phyloP scores from a whole-genome alignment of 2,113 vertebrate genomes.

The Acrocephalus kingi region DNA sequence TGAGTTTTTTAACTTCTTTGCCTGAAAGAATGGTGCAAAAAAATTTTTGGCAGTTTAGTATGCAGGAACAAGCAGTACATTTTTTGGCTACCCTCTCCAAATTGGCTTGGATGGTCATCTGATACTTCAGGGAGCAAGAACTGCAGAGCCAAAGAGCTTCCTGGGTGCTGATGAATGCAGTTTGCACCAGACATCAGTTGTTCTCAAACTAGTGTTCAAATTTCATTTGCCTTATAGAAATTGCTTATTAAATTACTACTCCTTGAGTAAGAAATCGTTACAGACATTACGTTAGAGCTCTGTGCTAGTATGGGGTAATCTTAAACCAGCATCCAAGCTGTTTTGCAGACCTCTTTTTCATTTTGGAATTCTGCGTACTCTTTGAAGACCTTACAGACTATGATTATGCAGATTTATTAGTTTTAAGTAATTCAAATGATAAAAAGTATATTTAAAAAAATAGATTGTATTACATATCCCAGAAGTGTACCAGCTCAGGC shows the following conservation, averaged over 20 bases:
- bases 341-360: not conserved
- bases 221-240: conserved; percentile 5
- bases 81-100: not conserved
- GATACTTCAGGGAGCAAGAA: not conserved
- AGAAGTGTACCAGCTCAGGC: not conserved
- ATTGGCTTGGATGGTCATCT: not conserved
- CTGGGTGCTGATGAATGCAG: not conserved
- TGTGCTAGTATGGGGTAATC: not conserved
- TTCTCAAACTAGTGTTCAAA: not conserved
- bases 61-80: not conserved
- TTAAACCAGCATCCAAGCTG: not conserved
- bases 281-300: not conserved
- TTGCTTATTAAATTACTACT: not conserved
- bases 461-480: not conserved
- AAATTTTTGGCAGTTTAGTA: not conserved
- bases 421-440: not conserved
- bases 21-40: not conserved
- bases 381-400: not conserved
- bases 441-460: not conserved
- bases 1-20: not conserved
- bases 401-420: not conserved
- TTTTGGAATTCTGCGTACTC: not conserved
- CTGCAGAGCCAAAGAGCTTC: not conserved
- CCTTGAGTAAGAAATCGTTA: not conserved
- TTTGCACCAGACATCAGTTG: not conserved